A percentile compares a stretch with the other conserved stretches of the same genome.
These are phyloP conservation scores for Episyrphus balteatus DNA, from an alignment of 1,140 invertebrate genomes.

Conservation along the genomic window DNA sequence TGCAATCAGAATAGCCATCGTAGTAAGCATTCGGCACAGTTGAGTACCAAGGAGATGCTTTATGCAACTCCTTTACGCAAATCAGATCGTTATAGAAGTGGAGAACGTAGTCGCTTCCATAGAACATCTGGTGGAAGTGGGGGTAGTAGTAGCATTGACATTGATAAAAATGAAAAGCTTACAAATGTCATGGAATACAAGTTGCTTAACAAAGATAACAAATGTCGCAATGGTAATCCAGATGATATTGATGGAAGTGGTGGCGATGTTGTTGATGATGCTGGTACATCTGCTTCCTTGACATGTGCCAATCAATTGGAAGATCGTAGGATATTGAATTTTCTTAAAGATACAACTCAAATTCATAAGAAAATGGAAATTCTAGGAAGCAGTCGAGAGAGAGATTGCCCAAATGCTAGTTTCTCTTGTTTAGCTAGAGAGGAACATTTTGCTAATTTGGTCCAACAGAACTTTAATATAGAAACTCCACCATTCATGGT, in stretches of 20 bases:
- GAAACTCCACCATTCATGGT: constrained; percentile 10
- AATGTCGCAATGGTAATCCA: constrained; percentile 25
- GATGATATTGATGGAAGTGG: constrained; percentile 27
- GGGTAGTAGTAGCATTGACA: neutral
- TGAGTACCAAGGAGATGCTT: constrained; percentile 28
- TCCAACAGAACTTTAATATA: constrained; percentile 29
- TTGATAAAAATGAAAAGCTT: constrained; percentile 16
- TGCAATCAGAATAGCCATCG: constrained; percentile 24
- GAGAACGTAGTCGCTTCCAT: constrained; percentile 21
- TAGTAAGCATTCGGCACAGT: neutral
- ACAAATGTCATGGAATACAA: constrained; percentile 19
- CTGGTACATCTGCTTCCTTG: constrained; percentile 22
- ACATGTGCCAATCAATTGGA: constrained; percentile 30
- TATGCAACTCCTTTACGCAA: constrained; percentile 34
- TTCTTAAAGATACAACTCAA: constrained; percentile 35
- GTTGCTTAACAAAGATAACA: constrained; percentile 14
- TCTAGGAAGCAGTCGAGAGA: constrained; percentile 12
- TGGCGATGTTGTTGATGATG: constrained; percentile 27
- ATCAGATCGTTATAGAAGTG: constrained; percentile 35
- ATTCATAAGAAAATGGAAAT: constrained; percentile 34
- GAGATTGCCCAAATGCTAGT: constrained; percentile 33
- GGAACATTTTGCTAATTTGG: constrained; percentile 35
- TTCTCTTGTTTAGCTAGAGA: constrained; percentile 34
- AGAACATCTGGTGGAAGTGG: neutral
- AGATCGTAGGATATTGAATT: constrained; percentile 33